Conservation (phyloP, 2,113 vertebrate species). For the Promerops cafer region DNA sequence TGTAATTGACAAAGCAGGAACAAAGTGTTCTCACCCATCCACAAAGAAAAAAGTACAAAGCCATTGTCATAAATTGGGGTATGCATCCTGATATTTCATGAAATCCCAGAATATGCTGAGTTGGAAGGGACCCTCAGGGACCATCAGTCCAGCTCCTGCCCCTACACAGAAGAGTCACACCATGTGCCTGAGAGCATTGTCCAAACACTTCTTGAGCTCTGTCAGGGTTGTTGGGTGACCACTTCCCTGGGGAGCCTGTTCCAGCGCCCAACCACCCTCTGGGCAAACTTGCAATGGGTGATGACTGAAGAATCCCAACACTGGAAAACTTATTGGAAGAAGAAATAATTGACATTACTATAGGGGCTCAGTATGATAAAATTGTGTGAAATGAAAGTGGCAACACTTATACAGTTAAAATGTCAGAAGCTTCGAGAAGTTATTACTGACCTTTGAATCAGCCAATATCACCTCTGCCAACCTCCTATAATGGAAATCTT, state of each 20-base stretch:
- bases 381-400: neutral
- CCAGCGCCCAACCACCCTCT: neutral
- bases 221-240: neutral
- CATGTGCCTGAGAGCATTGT: rapidly evolving
- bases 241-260: no score
- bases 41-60: neutral
- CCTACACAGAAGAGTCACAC: no score
- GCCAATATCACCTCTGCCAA: neutral
- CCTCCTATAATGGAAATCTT: neutral
- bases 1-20: neutral
- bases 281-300: neutral
- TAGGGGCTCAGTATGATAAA: neutral
- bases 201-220: neutral
- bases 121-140: neutral
- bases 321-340: neutral
- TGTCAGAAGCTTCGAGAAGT: neutral
- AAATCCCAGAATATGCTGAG: neutral
- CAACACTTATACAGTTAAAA: neutral
- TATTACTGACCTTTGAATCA: neutral
- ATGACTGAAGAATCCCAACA: neutral
- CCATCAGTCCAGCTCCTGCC: neutral
- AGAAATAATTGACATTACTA: neutral
- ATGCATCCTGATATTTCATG: neutral
- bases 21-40: rapidly evolving
- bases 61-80: neutral